Evolutionary conservation across 1,140 invertebrate species (phyloP), one percentile per base, ranked within the genome.

Genomic region (Ladona fulva): DNA sequence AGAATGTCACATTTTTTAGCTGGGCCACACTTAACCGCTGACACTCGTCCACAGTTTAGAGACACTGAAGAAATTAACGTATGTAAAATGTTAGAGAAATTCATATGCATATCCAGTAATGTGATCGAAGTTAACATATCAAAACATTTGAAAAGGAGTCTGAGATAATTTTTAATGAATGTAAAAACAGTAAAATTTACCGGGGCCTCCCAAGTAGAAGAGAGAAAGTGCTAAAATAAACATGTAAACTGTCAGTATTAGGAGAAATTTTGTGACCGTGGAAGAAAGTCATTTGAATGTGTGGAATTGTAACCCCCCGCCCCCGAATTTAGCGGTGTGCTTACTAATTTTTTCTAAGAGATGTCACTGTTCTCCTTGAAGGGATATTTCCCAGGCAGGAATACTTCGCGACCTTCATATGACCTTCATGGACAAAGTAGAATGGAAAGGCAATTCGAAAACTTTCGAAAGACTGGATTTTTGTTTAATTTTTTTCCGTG

Each of bases 91-190:
- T 37, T 37, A 37, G 29, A 37, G 29, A 37, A 37, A 66, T 5
- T 66, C 52, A 22, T 22, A 66, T 66, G 29, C n/a, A 66, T 66
- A 22, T 16, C 52, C 52, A 19, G n/a, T 66, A 66, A 66, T 66
- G 52, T 66, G 52, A 66, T 66, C 52, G 14, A 66, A 66, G 52
- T 66, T 19, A 66, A 66, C 52, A 66, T 66, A 66, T 66, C 52
- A 12, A 66, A 66, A 66, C 1, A 37, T 5, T 5, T 37, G 1
- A 37, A 37, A 37, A 37, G n/a, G 12, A 66, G 44, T 52, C 44
- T 52, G 44, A 52, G 14, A 16, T 66, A 66, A 66, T 66, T 22
- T 37, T 1, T 37, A 37, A 66, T 19, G n/a, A 12, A 66, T 66
- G n/a, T 66, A 66, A 66, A 19, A 66, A 66, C 14, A 66, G 52